These are phyloP conservation scores for Lasioglossum lativentre DNA, from an alignment of 2,888 invertebrate species.

Conservation along the genomic window DNA sequence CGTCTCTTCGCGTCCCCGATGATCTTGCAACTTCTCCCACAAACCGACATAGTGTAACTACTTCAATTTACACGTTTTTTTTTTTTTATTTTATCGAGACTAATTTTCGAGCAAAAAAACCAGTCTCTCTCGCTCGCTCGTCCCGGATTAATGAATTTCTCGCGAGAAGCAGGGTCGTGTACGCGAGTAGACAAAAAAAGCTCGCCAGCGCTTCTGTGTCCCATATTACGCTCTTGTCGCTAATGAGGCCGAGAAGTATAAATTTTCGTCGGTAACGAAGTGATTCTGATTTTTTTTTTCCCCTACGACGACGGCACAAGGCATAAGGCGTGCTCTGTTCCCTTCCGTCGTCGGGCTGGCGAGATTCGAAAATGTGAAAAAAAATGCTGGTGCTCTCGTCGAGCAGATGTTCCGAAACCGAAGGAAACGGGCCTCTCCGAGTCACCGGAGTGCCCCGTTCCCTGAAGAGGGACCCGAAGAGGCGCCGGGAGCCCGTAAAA, in stretches of 20 bases:
- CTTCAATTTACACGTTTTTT: not conserved
- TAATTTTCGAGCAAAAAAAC: not conserved
- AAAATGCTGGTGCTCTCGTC: slow-evolving; percentile 40
- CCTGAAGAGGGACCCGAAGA: slow-evolving; percentile 49
- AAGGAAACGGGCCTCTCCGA: slow-evolving; percentile 27
- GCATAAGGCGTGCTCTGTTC: slow-evolving; percentile 67
- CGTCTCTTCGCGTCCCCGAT: not conserved
- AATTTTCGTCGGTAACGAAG: slow-evolving; percentile 61
- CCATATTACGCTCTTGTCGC: slow-evolving; percentile 30
- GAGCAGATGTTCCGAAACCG: slow-evolving; percentile 73
- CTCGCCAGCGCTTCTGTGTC: not conserved
- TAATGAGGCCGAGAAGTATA: slow-evolving; percentile 56
- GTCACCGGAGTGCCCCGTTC: slow-evolving; percentile 64
- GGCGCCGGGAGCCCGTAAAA: slow-evolving; percentile 57
- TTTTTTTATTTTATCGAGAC: not conserved
- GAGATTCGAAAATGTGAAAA: slow-evolving; percentile 34
- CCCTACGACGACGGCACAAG: slow-evolving; percentile 49
- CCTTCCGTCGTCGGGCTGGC: slow-evolving; percentile 10
- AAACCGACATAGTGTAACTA: not conserved
- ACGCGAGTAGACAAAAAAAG: not conserved
- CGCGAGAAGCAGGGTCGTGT: not conserved
- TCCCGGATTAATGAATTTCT: not conserved
- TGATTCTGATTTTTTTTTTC: slow-evolving; percentile 60
- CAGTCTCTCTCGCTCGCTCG: not conserved
- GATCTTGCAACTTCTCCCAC: not conserved